phyloP scores from a whole-genome alignment of 2,888 invertebrate genomes.

The Lottia scabra region DNA sequence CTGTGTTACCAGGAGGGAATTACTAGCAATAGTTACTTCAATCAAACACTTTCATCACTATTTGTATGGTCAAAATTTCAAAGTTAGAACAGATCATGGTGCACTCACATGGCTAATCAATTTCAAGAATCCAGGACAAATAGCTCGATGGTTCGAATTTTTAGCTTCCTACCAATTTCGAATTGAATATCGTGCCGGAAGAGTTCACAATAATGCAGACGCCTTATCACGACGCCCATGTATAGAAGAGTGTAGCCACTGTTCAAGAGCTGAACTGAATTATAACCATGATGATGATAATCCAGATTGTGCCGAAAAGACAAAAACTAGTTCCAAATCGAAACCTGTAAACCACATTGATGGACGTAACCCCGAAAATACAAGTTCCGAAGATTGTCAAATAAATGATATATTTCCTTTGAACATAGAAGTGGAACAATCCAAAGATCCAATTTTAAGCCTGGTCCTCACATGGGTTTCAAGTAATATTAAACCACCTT shows the following conservation, averaged over 20 bases:
- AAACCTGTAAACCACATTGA: too few species aligned
- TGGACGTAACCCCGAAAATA: too few species aligned
- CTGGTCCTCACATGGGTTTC: neutral
- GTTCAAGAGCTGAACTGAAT: too few species aligned
- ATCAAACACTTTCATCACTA: constrained; percentile 37
- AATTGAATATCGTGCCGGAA: constrained; percentile 21
- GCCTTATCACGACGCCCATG: constrained; percentile 29
- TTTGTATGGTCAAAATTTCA: constrained; percentile 30
- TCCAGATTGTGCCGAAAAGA: too few species aligned
- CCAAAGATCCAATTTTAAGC: neutral
- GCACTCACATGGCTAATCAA: constrained; percentile 8
- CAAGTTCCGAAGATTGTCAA: too few species aligned
- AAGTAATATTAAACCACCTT: neutral
- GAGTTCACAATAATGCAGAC: constrained; percentile 24
- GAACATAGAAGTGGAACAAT: too few species aligned
- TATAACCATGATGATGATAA: too few species aligned
- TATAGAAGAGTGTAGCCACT: too few species aligned
- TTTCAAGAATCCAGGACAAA: neutral
- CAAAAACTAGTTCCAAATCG: too few species aligned
- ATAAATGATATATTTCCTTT: too few species aligned
- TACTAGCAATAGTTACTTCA: too few species aligned
- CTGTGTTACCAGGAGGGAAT: too few species aligned
- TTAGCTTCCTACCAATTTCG: constrained; percentile 20
- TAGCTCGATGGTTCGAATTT: constrained; percentile 9
- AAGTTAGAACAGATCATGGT: constrained; percentile 29